Conservation (phyloP, 2,888 invertebrate species). For the Macropis europaea region DNA sequence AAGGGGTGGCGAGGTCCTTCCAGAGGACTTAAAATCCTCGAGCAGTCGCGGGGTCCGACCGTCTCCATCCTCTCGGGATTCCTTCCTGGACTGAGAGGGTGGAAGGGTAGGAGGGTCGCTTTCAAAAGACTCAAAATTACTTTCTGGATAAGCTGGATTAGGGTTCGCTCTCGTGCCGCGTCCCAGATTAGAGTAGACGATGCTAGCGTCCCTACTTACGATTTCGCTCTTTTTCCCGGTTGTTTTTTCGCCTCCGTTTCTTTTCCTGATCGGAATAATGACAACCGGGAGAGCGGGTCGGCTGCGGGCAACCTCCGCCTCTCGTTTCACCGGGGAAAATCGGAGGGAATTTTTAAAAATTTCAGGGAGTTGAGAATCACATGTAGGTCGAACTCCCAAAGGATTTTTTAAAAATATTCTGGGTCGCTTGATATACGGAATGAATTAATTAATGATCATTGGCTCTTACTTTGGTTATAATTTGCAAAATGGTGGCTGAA, state of each 20-base stretch:
- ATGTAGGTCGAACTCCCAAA: too few relatives aligned
- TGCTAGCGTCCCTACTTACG: slow-evolving; percentile 65
- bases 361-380: too few relatives aligned
- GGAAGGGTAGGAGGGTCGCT: slow-evolving; percentile 66
- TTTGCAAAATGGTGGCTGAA: too few relatives aligned
- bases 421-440: too few relatives aligned
- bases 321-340: neutral
- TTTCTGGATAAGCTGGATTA: slow-evolving; percentile 85
- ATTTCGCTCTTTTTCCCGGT: slow-evolving; percentile 44
- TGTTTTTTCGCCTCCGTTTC: slow-evolving; percentile 46
- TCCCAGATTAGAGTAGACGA: slow-evolving; percentile 78
- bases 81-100: slow-evolving; percentile 48
- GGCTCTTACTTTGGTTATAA: too few relatives aligned
- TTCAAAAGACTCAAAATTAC: slow-evolving; percentile 85
- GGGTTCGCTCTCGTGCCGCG: slow-evolving; percentile 80
- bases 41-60: slow-evolving; percentile 53
- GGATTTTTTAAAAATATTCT: too few relatives aligned
- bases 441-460: too few relatives aligned
- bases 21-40: slow-evolving; percentile 55
- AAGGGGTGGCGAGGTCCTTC: slow-evolving; percentile 55
- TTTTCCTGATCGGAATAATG: slow-evolving; percentile 40
- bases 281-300: too few relatives aligned
- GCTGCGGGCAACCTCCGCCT: too few relatives aligned
- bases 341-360: slow-evolving; percentile 4
- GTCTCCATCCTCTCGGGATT: slow-evolving; percentile 53